Evolutionary conservation across 2,888 invertebrate species (phyloP), one percentile per base, ranked within the genome.

Genomic region (Andrena camellia): DNA sequence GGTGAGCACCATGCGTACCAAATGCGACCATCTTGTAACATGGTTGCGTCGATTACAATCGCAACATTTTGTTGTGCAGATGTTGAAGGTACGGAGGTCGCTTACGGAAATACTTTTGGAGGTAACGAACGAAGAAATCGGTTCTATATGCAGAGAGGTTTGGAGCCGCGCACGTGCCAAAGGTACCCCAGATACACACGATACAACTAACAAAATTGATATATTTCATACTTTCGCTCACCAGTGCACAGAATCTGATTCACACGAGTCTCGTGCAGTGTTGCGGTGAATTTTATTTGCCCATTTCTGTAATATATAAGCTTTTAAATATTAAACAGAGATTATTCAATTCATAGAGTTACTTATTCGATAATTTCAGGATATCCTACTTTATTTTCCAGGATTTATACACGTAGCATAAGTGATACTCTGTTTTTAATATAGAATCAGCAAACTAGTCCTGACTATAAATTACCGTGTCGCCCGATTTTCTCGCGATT

Each of bases 21-120:
- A 42, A 42, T 4, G 42, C 42, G 42, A 5, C 17, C 42, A 17
- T 42, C 5, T 42, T n/a, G 13, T 42, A 17, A 42, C 42, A 5
- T 13, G 4, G 4, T 17, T 17, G 42, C 17, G 42, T 0, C 17
- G 42, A 42, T 42, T 42, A 42, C 42, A 52, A 52, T 75, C 10
- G 42, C 26, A 26, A 50, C 17, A 31, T 57, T 84, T 77, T 69
- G 66, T 81, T 20, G 64, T 60, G 77, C 94, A 98, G 98, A 98
- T 99, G 98, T 94, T 97, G 93, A 96, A 96, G 92, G 98, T 99
- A 70, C 96, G 99, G 82, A 96, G 97, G 84, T 97, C 97, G 89
- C 95, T 99, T 94, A 99, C 99, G 42, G 98, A 99, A 95, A 97
- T 99, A 91, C 96, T 99, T 83, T 95, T 99, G 90, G 98, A 98